A percentile compares a stretch with the other conserved stretches of the same genome.
These are phyloP conservation scores for Coenobita brevimanus DNA, from an alignment of 1,140 invertebrate genomes.

Conservation along the genomic window DNA sequence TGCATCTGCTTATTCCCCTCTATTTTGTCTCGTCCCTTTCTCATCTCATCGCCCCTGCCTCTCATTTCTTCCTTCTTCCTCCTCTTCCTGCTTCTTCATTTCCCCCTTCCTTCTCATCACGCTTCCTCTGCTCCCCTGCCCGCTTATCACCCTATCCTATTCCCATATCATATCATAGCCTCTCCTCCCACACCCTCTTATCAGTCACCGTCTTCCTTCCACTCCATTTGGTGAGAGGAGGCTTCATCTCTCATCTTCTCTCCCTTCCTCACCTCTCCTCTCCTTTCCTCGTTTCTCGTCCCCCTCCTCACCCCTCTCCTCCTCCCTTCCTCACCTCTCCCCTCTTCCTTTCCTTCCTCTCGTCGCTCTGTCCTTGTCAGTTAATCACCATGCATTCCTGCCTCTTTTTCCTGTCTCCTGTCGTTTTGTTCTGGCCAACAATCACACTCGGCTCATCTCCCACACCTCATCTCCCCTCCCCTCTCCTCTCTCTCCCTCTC, in stretches of 20 bases:
- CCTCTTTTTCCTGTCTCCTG: constrained; percentile 1
- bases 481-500: neutral
- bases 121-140: too few relatives aligned
- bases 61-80: too few relatives aligned
- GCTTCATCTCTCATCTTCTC: neutral
- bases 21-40: neutral
- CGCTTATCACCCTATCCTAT: too few relatives aligned
- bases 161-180: too few relatives aligned
- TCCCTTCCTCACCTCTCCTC: neutral
- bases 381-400: neutral
- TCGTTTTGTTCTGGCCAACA: neutral
- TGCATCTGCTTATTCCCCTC: neutral
- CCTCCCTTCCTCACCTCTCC: neutral
- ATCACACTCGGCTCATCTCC: neutral
- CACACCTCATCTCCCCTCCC: neutral
- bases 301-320: neutral
- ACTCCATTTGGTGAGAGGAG: neutral
- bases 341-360: neutral
- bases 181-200: neutral
- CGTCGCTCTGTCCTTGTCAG: neutral
- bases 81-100: too few relatives aligned
- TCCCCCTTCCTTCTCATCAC: too few relatives aligned
- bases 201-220: neutral
- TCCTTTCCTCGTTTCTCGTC: neutral
- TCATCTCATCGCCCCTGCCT: too few relatives aligned